Evolutionary conservation across 2,797 vertebrate species (phyloP), one percentile per base, ranked within the genome.

Genomic region (Pangasius larnaudii): DNA sequence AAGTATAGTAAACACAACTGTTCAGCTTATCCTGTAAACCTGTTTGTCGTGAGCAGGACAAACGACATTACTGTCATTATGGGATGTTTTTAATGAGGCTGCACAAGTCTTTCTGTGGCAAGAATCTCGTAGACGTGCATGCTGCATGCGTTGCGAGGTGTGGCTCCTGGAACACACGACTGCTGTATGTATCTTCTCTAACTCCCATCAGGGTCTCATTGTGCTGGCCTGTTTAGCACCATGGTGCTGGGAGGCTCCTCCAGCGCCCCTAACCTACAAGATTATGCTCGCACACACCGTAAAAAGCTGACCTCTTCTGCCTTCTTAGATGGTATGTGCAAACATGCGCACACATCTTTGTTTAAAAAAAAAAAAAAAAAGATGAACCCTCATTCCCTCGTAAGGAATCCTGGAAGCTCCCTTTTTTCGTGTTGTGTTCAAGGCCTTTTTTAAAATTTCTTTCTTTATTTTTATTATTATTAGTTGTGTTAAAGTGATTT

Each of bases 321-420:
- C 97, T 97, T 97, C 97, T 95, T 97, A 96, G 97, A 98, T 97
- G 97, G 97, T 98, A 98, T 97, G 97, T 97, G 97, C 97, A 96
- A 95, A 96, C 94, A 93, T 92, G 95, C 95, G 95, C 96, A 96
- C 96, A 96, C 95, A 96, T 93, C 91, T 90, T 91, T 86, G 81
- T 87, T 72, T 71, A 39, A 75, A 49, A 49, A 22, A 71, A 71
- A 67, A 72, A 24, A 36, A 39, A 63, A 72, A 59, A 69, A 91
- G 86, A 90, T 91, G 86, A 91, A 90, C 86, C 85, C 86, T 85
- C 83, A 87, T 85, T 87, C 88, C 86, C 65, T 88, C 72, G 82
- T 88, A 86, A 91, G 92, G 93, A 94, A 93, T 91, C 92, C 91
- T 94, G 91, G 91, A 92, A 91, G 89, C 87, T 89, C 58, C 74